Base-by-base conservation (phyloP, 2,888 invertebrate species). In the Hypomecis atomaria region DNA sequence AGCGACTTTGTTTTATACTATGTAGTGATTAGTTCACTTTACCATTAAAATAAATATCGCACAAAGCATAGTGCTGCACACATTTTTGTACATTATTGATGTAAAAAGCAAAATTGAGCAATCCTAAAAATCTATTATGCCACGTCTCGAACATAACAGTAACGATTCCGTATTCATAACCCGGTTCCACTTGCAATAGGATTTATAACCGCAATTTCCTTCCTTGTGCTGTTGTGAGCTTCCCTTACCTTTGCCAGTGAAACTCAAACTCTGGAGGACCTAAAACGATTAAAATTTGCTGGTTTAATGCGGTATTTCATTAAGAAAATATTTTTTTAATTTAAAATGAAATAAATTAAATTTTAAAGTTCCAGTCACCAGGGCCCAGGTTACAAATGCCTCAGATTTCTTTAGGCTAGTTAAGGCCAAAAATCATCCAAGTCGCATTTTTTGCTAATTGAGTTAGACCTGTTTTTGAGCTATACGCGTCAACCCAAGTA, bases 171-270 rank as follows among this genome's bases (percentile, higher is more conserved):
- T 65, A 56, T 60, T 59, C 60, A 60, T 60, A 60, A 48, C 59
- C 55, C 59, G 38, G 56, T 37, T 52, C 60, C 44, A 44, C 58
- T 56, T 65, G 65, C 59, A 60, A 52, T 60, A 38, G 13, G 65
- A 65, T 65, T 65, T 65, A 60, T 65, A 65, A 33, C 37, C 43
- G 60, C 65, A 65, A 65, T 65, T 65, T 60, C 49, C 55, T 57
- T 45, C 36, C 45, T 44, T 59, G 37, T 57, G 60, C 59, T 59
- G 55, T 65, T 52, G 60, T 47, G 54, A 55, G 54, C 44, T 63
- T 53, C 38, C 47, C 48, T 59, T 63, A 63, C 59, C 58, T 63
- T 58, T 49, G 59, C 43, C 45, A 37, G 11, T 40, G 48, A 63
- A 54, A 43, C 49, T 59, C 6, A n/a, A 13, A 44, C 11, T n/a